A percentile compares a stretch with the other conserved stretches of the same genome.
These are phyloP conservation scores for Antheraea mylitta DNA, from an alignment of 1,140 invertebrate genomes.

Conservation along the genomic window DNA sequence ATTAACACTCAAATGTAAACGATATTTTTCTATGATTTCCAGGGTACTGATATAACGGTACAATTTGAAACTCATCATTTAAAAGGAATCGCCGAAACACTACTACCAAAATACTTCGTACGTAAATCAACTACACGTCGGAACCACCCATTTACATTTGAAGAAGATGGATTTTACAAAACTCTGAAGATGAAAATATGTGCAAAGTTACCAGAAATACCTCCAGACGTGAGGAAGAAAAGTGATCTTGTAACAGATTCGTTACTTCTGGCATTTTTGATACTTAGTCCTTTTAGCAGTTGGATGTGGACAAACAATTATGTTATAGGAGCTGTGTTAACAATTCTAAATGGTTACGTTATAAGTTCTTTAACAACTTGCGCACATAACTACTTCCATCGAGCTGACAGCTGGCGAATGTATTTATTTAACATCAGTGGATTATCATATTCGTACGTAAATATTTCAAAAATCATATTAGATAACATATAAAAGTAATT, in stretches of 20 bases:
- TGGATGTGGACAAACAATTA: conserved; percentile 61
- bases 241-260: conserved; percentile 79
- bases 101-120: conserved; percentile 83
- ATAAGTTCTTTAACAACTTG: conserved; percentile 80
- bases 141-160: conserved; percentile 83
- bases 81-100: conserved; percentile 74
- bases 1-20: too few relatives aligned
- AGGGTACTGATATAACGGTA: conserved; percentile 89
- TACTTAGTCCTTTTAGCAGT: conserved; percentile 77
- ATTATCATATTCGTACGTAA: conserved; percentile 81
- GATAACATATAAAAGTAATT: too few relatives aligned
- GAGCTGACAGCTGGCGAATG: conserved; percentile 89
- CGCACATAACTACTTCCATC: conserved; percentile 92
- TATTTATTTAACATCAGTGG: conserved; percentile 87
- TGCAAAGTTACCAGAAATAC: conserved; percentile 71
- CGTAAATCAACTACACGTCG: conserved; percentile 76
- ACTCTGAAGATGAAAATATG: conserved; percentile 82
- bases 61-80: conserved; percentile 85
- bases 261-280: conserved; percentile 74
- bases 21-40: conserved; percentile 11
- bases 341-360: conserved; percentile 66
- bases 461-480: background rate
- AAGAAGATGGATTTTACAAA: conserved; percentile 85
- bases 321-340: conserved; percentile 40
- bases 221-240: conserved; percentile 46